A percentile compares a stretch with the other conserved stretches of the same genome.
Conservation (phyloP, 1,140 invertebrate species). For the Vollenhovia emeryi region DNA sequence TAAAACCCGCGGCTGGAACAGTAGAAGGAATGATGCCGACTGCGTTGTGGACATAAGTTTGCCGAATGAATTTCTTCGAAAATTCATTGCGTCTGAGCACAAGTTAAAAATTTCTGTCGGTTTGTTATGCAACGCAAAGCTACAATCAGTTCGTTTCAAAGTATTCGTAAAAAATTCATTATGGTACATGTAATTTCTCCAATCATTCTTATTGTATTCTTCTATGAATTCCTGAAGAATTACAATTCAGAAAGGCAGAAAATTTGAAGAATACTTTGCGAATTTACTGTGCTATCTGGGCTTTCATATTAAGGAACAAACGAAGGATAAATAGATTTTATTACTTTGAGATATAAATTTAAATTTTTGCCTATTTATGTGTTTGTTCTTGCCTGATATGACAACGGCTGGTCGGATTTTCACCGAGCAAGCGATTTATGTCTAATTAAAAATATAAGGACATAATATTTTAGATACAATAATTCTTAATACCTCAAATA, state of each 20-base stretch:
- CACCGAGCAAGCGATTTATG: background rate
- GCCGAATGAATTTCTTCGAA: background rate
- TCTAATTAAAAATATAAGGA: background rate
- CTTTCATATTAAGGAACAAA: background rate
- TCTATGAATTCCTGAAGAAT: no score
- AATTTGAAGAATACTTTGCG: no score
- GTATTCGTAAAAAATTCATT: no score
- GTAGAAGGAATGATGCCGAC: conserved; percentile 95
- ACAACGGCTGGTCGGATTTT: background rate
- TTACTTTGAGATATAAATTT: background rate
- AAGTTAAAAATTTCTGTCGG: conserved; percentile 4
- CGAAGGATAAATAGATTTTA: background rate
- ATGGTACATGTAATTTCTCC: no score
- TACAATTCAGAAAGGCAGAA: no score
- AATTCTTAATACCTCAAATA: conserved; percentile 20
- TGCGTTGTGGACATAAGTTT: conserved; percentile 89
- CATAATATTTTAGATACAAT: background rate
- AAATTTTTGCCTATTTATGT: background rate
- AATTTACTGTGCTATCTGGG: no score
- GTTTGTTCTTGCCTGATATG: background rate
- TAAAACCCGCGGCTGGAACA: conserved; percentile 91
- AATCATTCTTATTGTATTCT: no score
- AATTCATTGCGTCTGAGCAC: background rate
- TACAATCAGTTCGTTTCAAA: no score
- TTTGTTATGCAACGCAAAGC: no score